Evolutionary conservation across 2,113 vertebrate species (phyloP).

Genomic region (Excalfactoria chinensis): DNA sequence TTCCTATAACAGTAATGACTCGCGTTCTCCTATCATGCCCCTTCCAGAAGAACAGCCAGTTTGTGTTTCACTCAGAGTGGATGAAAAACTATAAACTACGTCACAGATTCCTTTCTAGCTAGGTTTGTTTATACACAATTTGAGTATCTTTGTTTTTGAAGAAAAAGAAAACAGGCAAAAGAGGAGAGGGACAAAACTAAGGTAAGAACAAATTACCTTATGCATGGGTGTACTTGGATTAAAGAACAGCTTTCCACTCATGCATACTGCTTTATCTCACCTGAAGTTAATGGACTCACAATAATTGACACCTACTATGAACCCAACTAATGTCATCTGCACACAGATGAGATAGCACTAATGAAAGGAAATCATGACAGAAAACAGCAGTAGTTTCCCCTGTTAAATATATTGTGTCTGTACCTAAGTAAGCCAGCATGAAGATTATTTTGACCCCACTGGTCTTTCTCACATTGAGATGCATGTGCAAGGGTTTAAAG

Average conservation of each 20-base stretch:
- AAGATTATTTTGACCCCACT: neutral
- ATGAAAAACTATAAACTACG: neutral
- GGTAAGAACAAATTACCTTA: neutral
- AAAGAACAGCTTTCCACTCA: neutral
- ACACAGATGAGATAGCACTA: neutral
- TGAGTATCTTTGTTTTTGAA: neutral
- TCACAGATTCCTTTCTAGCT: neutral
- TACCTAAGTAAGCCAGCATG: neutral
- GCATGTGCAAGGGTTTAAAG: neutral
- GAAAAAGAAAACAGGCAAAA: neutral
- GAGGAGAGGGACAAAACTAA: neutral
- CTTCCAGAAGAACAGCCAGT: neutral
- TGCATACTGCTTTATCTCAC: neutral
- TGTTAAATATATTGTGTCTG: neutral
- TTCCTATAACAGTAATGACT: neutral
- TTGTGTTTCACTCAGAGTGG: neutral
- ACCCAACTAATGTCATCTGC: neutral
- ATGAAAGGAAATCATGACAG: neutral
- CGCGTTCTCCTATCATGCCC: neutral
- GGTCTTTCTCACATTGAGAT: neutral
- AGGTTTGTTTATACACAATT: neutral
- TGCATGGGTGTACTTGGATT: neutral
- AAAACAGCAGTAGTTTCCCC: neutral
- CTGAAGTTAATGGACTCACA: neutral
- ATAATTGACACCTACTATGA: neutral